phyloP scores from a whole-genome alignment of 2,113 vertebrate species.

The Lamprotornis superbus region DNA sequence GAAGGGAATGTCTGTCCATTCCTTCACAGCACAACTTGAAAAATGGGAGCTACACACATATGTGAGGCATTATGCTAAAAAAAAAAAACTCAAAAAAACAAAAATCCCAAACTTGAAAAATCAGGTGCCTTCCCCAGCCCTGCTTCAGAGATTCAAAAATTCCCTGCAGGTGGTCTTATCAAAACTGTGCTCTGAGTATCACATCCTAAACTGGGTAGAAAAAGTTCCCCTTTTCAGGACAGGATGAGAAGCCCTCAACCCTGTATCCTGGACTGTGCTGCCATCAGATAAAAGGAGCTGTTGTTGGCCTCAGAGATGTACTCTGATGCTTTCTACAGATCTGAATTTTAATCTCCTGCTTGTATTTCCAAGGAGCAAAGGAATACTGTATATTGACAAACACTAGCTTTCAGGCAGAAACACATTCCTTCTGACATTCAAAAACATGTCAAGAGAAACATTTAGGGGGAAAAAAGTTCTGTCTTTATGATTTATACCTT shows the following conservation, averaged over 20 bases:
- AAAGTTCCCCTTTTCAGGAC: not conserved
- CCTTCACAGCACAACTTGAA: not conserved
- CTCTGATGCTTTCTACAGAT: not conserved
- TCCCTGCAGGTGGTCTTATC: not conserved
- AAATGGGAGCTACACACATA: fast-evolving
- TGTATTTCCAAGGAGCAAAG: not conserved
- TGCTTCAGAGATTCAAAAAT: not conserved
- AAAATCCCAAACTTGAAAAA: not conserved
- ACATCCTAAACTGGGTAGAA: not conserved
- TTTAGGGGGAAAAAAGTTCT: not conserved
- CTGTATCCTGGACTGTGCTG: not conserved
- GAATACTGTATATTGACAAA: not conserved
- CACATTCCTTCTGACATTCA: not conserved
- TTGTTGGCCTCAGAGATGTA: not conserved
- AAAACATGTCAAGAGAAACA: not conserved
- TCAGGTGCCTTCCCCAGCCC: fast-evolving
- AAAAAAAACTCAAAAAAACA: not conserved
- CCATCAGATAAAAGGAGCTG: not conserved
- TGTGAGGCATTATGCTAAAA: not conserved
- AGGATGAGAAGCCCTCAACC: not conserved
- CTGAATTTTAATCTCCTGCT: not conserved
- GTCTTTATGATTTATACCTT: not conserved
- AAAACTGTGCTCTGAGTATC: not conserved
- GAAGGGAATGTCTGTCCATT: not conserved
- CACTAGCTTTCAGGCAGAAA: not conserved